Percentiles rank a stretch among this genome's conserved stretches.
Conservation (phyloP, 2,888 invertebrate genomes). For the Panopea generosa region DNA sequence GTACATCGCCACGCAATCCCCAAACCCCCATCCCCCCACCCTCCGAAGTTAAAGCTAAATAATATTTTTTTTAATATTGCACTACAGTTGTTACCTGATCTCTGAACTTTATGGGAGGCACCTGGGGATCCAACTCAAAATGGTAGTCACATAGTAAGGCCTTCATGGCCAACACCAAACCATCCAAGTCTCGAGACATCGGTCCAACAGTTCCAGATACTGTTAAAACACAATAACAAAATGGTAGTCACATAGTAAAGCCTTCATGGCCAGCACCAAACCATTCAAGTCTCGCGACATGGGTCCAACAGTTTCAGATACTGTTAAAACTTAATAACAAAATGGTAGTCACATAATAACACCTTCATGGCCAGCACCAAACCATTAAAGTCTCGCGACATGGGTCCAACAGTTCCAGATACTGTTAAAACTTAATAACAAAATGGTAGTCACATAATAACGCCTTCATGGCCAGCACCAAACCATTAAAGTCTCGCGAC, state of each 20-base stretch:
- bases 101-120: constrained; percentile 81
- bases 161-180: constrained; percentile 75
- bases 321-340: too few species aligned
- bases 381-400: constrained; percentile 81
- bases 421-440: too few species aligned
- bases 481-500: constrained; percentile 79
- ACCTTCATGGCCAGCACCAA: constrained; percentile 75
- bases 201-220: constrained; percentile 82
- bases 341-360: constrained; percentile 75
- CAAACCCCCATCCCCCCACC: too few species aligned
- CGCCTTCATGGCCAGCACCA: constrained; percentile 76
- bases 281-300: constrained; percentile 81
- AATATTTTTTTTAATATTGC: too few species aligned
- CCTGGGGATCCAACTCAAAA: constrained; percentile 76
- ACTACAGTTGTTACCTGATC: too few species aligned
- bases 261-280: constrained; percentile 74
- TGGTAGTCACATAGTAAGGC: constrained; percentile 76
- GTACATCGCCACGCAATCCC: too few species aligned
- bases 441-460: constrained; percentile 76
- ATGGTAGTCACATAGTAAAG: constrained; percentile 75
- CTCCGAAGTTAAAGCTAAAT: too few species aligned
- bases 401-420: constrained; percentile 79
- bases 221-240: constrained; percentile 56
- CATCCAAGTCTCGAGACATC: constrained; percentile 80
- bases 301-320: constrained; percentile 80